phyloP scores from a whole-genome alignment of 2,888 invertebrate genomes.

The Portevinia maculata region DNA sequence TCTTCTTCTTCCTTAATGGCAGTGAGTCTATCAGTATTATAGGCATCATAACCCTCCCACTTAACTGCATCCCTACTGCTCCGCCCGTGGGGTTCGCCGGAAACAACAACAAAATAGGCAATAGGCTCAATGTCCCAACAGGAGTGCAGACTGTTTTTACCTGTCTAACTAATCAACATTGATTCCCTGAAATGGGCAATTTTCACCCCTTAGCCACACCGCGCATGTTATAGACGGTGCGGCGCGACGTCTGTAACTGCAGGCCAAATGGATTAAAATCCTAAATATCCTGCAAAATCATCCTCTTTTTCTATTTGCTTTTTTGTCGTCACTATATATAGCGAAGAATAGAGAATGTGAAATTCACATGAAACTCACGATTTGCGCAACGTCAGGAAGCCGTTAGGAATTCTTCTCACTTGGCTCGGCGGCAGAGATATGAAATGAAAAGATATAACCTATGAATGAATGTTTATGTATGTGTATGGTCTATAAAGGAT shows the following conservation, averaged over 20 bases:
- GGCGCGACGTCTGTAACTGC: constrained; percentile 38
- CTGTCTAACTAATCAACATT: constrained; percentile 21
- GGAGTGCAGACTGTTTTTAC: constrained; percentile 38
- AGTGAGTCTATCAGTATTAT: too few relatives aligned
- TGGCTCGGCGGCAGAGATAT: constrained; percentile 4
- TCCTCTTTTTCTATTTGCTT: constrained; percentile 6
- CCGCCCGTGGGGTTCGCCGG: too few relatives aligned
- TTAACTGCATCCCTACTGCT: too few relatives aligned
- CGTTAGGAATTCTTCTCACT: constrained; percentile 15
- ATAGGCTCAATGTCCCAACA: background rate
- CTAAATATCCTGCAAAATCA: constrained; percentile 35
- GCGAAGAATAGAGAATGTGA: background rate
- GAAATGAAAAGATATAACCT: constrained; percentile 11
- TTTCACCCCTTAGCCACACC: too few relatives aligned
- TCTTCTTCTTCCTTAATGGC: too few relatives aligned
- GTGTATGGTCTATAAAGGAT: background rate
- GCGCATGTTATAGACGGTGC: background rate
- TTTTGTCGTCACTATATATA: constrained; percentile 20
- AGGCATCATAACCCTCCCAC: too few relatives aligned
- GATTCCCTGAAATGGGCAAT: too few relatives aligned
- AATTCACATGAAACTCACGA: background rate
- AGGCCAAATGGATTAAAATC: constrained; percentile 51
- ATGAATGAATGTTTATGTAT: background rate
- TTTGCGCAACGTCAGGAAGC: constrained; percentile 5
- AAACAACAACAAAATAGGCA: background rate